Conservation (phyloP, 2,797 vertebrate species). For the Microctenopoma lineatum region DNA sequence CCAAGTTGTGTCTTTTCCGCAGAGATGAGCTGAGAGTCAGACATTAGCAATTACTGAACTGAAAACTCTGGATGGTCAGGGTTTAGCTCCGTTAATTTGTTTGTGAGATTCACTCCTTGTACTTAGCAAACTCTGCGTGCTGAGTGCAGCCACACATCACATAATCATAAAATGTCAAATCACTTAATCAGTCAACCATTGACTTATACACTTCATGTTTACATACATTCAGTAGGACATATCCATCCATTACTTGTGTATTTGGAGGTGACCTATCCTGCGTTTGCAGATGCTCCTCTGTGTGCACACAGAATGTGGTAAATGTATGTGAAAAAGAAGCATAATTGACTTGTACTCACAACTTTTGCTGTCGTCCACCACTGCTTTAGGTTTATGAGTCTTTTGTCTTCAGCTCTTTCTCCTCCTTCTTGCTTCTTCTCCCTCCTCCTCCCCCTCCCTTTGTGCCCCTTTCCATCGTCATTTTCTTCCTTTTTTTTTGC, state of each 20-base stretch:
- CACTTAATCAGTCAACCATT: conserved; percentile 21
- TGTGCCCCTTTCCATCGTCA: conserved; percentile 51
- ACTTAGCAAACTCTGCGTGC: conserved; percentile 17
- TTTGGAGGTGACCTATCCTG: conserved; percentile 30
- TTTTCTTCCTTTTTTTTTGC: conserved; percentile 44
- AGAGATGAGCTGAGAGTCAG: conserved; percentile 16
- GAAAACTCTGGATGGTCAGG: conserved; percentile 23
- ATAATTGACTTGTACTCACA: conserved; percentile 77
- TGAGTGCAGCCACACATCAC: conserved; percentile 18
- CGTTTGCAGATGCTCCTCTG: conserved; percentile 24
- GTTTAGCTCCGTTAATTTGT: conserved; percentile 32
- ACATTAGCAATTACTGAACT: conserved; percentile 35
- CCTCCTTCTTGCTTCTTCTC: conserved; percentile 64
- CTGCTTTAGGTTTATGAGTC: conserved; percentile 77
- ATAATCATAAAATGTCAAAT: conserved; percentile 3
- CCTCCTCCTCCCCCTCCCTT: conserved; percentile 46
- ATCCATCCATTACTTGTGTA: background rate
- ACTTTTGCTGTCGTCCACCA: conserved; percentile 77
- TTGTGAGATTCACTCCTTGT: conserved; percentile 20
- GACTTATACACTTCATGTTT: conserved; percentile 4
- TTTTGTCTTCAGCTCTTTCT: conserved; percentile 77
- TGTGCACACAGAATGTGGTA: conserved; percentile 28
- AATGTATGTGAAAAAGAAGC: conserved; percentile 51
- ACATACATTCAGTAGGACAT: conserved; percentile 24
- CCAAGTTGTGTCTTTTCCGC: conserved; percentile 19